Conservation (phyloP, 2,113 vertebrate species). For the Clupea harengus region DNA sequence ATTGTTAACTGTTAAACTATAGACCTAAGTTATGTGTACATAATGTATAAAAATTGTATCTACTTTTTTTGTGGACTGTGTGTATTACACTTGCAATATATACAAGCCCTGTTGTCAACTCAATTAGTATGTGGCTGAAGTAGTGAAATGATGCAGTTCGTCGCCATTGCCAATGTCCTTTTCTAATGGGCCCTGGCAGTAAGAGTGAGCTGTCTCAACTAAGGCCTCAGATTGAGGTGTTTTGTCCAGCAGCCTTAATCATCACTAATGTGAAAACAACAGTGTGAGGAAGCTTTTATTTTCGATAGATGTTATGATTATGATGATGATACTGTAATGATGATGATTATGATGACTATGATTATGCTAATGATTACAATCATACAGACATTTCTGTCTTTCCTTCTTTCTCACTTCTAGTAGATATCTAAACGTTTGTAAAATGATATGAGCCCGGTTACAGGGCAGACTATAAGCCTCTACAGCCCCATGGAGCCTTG, state of each 20-base stretch:
- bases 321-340: neutral
- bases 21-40: conserved; percentile 77
- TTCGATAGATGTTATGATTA: conserved; percentile 33
- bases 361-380: conserved; percentile 35
- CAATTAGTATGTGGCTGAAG: neutral
- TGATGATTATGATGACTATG: conserved; percentile 31
- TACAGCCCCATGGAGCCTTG: conserved; percentile 61
- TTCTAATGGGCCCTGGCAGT: neutral
- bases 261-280: conserved; percentile 43
- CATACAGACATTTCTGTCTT: conserved; percentile 36
- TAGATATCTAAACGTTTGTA: conserved; percentile 75
- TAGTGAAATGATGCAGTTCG: neutral
- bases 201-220: neutral
- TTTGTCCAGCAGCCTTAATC: conserved; percentile 67
- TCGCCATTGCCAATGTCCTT: neutral
- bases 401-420: conserved; percentile 35
- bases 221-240: conserved; percentile 48
- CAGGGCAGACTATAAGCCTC: conserved; percentile 62
- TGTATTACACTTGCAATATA: conserved; percentile 42
- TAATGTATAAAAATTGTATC: conserved; percentile 62
- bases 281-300: conserved; percentile 27
- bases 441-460: conserved; percentile 54
- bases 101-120: neutral
- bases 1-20: conserved; percentile 67
- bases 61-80: conserved; percentile 62